phyloP scores from a whole-genome alignment of 2,113 vertebrate genomes.

The Xiphophorus maculatus region DNA sequence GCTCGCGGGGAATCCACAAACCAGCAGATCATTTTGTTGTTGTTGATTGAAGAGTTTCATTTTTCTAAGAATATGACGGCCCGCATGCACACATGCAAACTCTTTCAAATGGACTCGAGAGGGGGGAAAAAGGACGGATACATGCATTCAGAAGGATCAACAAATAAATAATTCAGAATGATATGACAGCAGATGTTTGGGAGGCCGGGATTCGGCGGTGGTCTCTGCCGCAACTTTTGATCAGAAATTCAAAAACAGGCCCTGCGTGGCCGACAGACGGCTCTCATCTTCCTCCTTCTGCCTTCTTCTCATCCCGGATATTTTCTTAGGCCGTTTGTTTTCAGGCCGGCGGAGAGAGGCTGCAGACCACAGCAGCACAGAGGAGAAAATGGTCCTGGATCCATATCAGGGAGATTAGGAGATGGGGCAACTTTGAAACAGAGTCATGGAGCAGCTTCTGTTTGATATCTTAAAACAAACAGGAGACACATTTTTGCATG shows the following conservation, averaged over 20 bases:
- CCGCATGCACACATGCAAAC: slow-evolving; percentile 10
- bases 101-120: slow-evolving; percentile 50
- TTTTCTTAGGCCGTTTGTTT: slow-evolving; percentile 53
- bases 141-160: slow-evolving; percentile 71
- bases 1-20: slow-evolving; percentile 34
- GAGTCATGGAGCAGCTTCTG: not conserved
- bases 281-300: slow-evolving; percentile 23
- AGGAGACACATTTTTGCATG: not conserved
- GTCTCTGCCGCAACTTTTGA: slow-evolving; percentile 72
- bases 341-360: slow-evolving; percentile 2
- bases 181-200: slow-evolving; percentile 80
- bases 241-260: slow-evolving; percentile 78
- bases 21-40: slow-evolving; percentile 65
- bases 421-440: not conserved
- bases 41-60: slow-evolving; percentile 69
- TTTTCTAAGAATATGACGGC: slow-evolving; percentile 48
- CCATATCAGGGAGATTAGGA: not conserved
- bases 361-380: slow-evolving; percentile 9
- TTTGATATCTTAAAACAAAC: slow-evolving; percentile 2
- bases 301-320: slow-evolving; percentile 39
- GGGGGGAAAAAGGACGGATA: slow-evolving; percentile 42
- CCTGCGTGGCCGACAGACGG: slow-evolving; percentile 66
- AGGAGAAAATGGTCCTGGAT: not conserved
- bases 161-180: slow-evolving; percentile 78
- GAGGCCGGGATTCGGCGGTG: slow-evolving; percentile 72